Base-by-base conservation (phyloP, 2,113 vertebrate genomes). In the Rhea pennata region DNA sequence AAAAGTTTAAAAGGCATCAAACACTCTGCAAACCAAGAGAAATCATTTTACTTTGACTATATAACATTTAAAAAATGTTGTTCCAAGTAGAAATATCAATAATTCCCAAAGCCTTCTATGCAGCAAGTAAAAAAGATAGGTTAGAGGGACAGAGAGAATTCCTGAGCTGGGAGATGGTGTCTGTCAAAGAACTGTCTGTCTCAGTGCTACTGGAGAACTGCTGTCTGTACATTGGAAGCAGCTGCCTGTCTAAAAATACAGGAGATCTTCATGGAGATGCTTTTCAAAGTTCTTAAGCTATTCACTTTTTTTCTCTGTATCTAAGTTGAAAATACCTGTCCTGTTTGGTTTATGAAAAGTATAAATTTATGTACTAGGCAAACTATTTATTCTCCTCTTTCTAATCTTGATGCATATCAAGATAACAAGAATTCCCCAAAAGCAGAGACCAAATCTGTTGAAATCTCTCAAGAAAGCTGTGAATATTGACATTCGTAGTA, bases 331-430 rank as follows among this genome's bases (percentile, higher is more conserved):
- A 96, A 62, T 93, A 54, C 48, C 88, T 91, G 21, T 95, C 48
- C 74, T 95, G 33, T 95, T 96, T 96, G 94, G 50, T 84, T 86
- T 80, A 86, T 44, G 24, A 75, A 69, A 95, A 93, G 44, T n/a
- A 19, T 82, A 91, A 76, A 14, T 48, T 15, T 81, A 66, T 21
- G 2, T 36, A 27, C 83, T 40, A 72, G 79, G 29, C 12, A 76
- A 94, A 56, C 48, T 58, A 75, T 27, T 29, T 67, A 14, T n/a
- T 82, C 42, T 75, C 5, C 13, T 69, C 39, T 91, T 84, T 92
- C 7, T 80, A 77, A 36, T 50, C 13, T 46, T 2, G 3, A 22
- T 50, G 40, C 8, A 9, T 84, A 59, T 24, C 23, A 75, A 72
- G 61, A 40, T 59, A 20, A 66, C 8, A 79, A 85, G 9, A 9